Evolutionary conservation across 2,888 invertebrate species (phyloP).

Genomic region (Drosophila mettleri): DNA sequence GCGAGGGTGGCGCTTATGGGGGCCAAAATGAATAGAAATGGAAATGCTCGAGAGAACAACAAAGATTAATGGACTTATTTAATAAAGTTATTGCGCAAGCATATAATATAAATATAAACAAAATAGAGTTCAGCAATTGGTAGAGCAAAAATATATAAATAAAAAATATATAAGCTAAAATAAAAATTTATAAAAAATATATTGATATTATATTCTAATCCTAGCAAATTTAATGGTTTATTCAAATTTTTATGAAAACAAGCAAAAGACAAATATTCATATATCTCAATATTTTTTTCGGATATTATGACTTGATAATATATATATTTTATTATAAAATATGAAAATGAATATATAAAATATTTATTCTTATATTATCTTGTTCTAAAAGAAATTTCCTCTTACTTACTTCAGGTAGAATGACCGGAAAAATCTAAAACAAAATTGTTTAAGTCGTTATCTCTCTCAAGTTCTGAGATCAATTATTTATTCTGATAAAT

Average conservation of each 20-base stretch:
- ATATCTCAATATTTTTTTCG: no score
- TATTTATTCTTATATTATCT: no score
- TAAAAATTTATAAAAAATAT: neutral
- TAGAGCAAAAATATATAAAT: neutral
- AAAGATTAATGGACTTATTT: constrained; percentile 63
- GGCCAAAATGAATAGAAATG: constrained; percentile 55
- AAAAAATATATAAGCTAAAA: neutral
- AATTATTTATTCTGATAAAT: no score
- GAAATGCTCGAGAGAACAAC: constrained; percentile 43
- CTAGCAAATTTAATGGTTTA: neutral
- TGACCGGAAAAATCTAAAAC: no score
- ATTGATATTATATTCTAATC: neutral
- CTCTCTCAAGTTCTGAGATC: neutral
- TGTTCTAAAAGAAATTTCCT: no score
- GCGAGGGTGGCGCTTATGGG: neutral
- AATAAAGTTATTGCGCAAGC: constrained; percentile 60
- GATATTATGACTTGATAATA: no score
- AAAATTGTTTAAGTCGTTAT: neutral
- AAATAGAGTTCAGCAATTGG: neutral
- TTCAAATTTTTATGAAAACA: no score
- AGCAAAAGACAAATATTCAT: no score
- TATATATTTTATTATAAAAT: no score
- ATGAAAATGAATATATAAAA: no score
- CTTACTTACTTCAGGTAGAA: no score
- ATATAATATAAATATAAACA: neutral